phyloP scores from a whole-genome alignment of 2,113 vertebrate genomes.

The Centropus bengalensis region DNA sequence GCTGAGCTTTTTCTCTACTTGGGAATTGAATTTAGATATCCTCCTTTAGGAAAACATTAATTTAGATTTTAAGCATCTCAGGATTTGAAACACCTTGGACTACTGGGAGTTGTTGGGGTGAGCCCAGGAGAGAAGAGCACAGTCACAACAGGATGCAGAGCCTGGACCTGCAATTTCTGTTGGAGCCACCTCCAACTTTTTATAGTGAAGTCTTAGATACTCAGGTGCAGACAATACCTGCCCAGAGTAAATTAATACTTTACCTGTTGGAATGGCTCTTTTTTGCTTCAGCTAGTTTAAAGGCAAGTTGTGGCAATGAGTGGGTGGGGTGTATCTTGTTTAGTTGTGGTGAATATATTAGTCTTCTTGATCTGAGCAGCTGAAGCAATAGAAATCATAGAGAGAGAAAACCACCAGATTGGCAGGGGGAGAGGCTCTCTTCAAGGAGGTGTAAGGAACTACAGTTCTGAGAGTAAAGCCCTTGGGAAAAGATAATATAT shows the following conservation, averaged over 20 bases:
- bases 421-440: not conserved
- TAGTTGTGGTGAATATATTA: slow-evolving; percentile 25
- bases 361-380: not conserved
- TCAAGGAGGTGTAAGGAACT: not conserved
- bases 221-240: slow-evolving; percentile 14
- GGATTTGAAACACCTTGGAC: not conserved
- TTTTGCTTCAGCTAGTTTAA: slow-evolving; percentile 34
- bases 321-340: slow-evolving; percentile 18
- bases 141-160: not conserved
- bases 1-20: not conserved
- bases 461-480: not conserved
- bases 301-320: slow-evolving; percentile 37
- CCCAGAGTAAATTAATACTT: slow-evolving; percentile 38
- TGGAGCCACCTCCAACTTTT: not conserved
- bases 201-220: not conserved
- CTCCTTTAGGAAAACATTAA: not conserved
- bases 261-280: slow-evolving; percentile 12
- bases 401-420: not conserved
- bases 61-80: not conserved
- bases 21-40: not conserved
- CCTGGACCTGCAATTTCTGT: not conserved
- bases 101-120: not conserved
- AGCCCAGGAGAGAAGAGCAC: not conserved
- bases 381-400: slow-evolving; percentile 27
- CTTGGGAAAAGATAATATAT: not conserved